These are phyloP conservation scores for Lobophora halterata DNA, from an alignment of 2,888 invertebrate species.

Conservation along the genomic window DNA sequence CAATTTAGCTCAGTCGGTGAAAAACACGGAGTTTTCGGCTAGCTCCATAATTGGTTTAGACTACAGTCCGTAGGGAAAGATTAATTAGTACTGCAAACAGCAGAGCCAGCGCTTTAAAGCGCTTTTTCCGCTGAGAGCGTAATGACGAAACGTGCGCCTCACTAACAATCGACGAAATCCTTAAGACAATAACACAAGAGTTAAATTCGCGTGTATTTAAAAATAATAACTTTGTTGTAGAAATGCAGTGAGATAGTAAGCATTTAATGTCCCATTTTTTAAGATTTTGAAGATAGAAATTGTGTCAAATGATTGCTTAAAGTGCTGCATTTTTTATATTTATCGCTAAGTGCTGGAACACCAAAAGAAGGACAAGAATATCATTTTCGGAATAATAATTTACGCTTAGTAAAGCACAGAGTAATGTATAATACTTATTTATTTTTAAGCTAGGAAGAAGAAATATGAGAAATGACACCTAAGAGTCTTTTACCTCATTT, in stretches of 20 bases:
- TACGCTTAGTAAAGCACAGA: too few species aligned
- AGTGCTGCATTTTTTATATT: slow-evolving; percentile 29
- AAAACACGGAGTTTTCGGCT: slow-evolving; percentile 74
- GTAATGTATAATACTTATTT: too few species aligned
- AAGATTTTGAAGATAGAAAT: slow-evolving; percentile 41
- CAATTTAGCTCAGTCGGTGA: slow-evolving; percentile 72
- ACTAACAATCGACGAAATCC: slow-evolving; percentile 21
- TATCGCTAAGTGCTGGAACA: slow-evolving; percentile 20
- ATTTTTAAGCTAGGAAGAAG: too few species aligned
- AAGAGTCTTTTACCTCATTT: too few species aligned
- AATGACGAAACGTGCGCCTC: slow-evolving; percentile 37
- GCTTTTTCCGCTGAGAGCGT: slow-evolving; percentile 45
- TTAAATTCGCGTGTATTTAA: slow-evolving; percentile 9
- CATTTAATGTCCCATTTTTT: slow-evolving; percentile 39
- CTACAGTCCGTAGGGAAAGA: slow-evolving; percentile 62
- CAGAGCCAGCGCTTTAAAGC: slow-evolving; percentile 59
- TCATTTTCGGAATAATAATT: too few species aligned
- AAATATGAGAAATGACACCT: too few species aligned
- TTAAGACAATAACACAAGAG: slow-evolving; percentile 25
- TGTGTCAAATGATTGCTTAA: slow-evolving; percentile 37
- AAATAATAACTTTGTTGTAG: slow-evolving; percentile 18
- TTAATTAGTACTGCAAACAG: slow-evolving; percentile 74
- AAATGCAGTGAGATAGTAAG: slow-evolving; percentile 35
- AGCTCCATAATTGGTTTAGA: slow-evolving; percentile 72
- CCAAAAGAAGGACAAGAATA: too few species aligned